Conservation (phyloP, 2,113 vertebrate genomes). For the Amazona guildingii region DNA sequence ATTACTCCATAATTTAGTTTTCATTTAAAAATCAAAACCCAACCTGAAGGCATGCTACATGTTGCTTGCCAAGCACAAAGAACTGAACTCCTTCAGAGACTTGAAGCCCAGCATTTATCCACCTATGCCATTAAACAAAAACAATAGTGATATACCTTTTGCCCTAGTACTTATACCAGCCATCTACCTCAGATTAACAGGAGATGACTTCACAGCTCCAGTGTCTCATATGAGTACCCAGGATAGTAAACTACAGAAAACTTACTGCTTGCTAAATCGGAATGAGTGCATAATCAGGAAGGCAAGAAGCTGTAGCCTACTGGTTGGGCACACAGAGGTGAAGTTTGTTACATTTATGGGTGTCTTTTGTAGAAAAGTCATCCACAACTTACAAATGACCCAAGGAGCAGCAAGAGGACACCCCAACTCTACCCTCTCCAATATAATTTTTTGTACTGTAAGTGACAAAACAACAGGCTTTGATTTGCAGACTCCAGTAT, state of each 20-base stretch:
- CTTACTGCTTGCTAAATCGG: not conserved
- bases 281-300: not conserved
- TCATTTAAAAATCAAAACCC: not conserved
- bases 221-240: not conserved
- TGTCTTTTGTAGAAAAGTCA: not conserved
- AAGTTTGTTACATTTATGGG: not conserved
- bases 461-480: not conserved
- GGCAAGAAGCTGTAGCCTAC: not conserved
- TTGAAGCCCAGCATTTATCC: not conserved
- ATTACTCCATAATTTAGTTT: not conserved
- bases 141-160: not conserved
- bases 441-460: not conserved
- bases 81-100: not conserved
- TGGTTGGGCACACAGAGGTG: not conserved
- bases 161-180: not conserved
- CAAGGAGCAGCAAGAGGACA: not conserved
- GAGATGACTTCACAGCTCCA: not conserved
- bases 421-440: accelerated
- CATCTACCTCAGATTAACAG: not conserved
- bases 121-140: not conserved
- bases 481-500: not conserved
- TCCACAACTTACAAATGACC: not conserved
- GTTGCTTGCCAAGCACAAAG: not conserved
- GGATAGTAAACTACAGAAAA: not conserved
- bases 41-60: not conserved